phyloP scores from a whole-genome alignment of 2,113 vertebrate genomes.

The Rhabdornis inornatus region DNA sequence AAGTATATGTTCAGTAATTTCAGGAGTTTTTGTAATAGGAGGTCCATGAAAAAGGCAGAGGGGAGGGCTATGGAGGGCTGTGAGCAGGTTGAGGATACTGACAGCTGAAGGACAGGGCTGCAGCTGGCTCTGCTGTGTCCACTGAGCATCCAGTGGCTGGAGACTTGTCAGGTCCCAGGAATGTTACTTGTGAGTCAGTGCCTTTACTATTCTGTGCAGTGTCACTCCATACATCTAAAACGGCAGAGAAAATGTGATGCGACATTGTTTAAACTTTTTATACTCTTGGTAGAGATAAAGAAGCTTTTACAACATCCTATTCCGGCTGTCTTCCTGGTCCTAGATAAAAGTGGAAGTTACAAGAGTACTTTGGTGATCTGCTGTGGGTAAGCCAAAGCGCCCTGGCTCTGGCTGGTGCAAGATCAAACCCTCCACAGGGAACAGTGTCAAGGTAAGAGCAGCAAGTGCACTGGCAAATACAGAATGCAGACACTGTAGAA shows the following conservation, averaged over 20 bases:
- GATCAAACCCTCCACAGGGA: background rate
- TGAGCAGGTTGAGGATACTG: background rate
- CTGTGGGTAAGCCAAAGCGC: background rate
- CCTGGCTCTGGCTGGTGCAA: background rate
- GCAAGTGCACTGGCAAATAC: background rate
- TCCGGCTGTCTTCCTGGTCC: background rate
- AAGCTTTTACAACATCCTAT: background rate
- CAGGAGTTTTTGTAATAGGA: background rate
- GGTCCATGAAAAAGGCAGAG: background rate
- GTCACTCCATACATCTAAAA: background rate
- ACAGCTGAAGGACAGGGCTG: background rate
- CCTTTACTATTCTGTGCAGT: background rate
- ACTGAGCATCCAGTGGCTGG: background rate
- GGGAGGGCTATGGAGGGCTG: background rate
- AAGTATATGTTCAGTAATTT: background rate
- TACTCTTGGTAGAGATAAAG: background rate
- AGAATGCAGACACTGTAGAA: background rate
- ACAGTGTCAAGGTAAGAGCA: background rate
- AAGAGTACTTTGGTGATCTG: background rate
- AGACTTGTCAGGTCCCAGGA: background rate
- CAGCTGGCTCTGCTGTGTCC: background rate
- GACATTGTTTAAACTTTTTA: background rate
- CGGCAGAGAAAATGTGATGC: background rate
- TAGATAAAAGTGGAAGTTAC: background rate
- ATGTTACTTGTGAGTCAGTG: fast-evolving